phyloP scores from a whole-genome alignment of 2,797 vertebrate species.

The Halcyon badia region DNA sequence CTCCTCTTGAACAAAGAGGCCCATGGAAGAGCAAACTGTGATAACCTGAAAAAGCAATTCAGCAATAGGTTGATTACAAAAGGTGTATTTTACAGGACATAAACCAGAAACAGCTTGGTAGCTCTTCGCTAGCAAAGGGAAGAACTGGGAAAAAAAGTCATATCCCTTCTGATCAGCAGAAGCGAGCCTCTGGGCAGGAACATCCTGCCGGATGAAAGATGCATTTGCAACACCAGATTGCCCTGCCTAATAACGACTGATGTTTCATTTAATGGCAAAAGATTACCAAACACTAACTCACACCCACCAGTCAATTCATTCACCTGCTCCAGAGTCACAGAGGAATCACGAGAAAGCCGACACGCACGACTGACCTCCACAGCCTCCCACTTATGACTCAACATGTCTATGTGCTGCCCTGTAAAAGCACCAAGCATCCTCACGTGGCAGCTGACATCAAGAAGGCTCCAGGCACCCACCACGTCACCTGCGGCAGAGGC shows the following conservation, averaged over 20 bases:
- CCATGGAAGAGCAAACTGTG: no score
- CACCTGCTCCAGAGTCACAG: background rate
- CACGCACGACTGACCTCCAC: fast-evolving
- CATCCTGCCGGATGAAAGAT: background rate
- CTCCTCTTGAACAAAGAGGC: no score
- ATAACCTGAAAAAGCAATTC: no score
- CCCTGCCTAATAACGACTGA: background rate
- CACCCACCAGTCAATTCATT: background rate
- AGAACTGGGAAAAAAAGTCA: background rate
- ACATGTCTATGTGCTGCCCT: fast-evolving
- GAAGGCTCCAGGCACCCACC: background rate
- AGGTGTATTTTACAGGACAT: background rate
- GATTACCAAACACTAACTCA: background rate
- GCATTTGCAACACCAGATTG: background rate
- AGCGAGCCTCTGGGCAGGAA: background rate
- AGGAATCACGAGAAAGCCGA: background rate
- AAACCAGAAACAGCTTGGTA: background rate
- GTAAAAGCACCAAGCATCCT: background rate
- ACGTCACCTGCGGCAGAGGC: background rate
- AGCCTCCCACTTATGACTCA: background rate
- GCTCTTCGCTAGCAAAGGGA: background rate
- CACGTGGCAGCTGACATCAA: background rate
- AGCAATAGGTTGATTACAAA: no score
- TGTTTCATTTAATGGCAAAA: background rate
- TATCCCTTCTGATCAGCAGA: background rate